A percentile compares a stretch with the other conserved stretches of the same genome.
Conservation (phyloP, 2,797 vertebrate species). For the Rhynchonycteris naso region DNA sequence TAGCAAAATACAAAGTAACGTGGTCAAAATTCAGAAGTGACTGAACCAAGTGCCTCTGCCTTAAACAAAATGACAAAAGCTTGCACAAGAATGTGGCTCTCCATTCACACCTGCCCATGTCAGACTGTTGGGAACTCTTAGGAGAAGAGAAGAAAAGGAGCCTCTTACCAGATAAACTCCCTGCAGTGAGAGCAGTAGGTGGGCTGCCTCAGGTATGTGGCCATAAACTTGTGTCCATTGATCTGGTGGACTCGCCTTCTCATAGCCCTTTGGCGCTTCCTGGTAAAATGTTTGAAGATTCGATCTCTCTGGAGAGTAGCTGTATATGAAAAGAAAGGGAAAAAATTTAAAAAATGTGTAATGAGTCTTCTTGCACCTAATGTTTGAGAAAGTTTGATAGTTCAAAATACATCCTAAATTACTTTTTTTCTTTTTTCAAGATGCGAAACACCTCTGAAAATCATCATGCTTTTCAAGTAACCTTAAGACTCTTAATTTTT, state of each 20-base stretch:
- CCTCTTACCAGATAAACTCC: conserved; percentile 97
- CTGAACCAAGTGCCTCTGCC: not conserved
- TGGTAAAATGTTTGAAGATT: conserved; percentile 92
- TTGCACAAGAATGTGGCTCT: not conserved
- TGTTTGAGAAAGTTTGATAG: not conserved
- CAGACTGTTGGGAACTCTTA: not conserved
- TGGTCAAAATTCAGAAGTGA: not conserved
- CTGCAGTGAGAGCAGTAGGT: conserved; percentile 99
- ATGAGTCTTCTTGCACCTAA: not conserved
- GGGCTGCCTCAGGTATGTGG: conserved; percentile 96
- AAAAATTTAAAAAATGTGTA: not conserved
- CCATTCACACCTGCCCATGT: not conserved
- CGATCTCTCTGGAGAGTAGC: conserved; percentile 87
- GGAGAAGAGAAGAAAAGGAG: not conserved
- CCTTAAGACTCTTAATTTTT: not conserved
- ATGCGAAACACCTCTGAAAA: not conserved
- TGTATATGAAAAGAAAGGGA: conserved; percentile 44
- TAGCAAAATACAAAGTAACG: not conserved
- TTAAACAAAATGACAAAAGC: not conserved
- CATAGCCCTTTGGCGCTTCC: conserved; percentile 94
- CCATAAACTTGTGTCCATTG: conserved; percentile 99
- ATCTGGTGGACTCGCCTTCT: conserved; percentile 95
- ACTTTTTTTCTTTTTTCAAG: conserved; percentile 31
- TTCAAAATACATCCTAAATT: not conserved
- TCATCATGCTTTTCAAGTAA: not conserved